Percentiles rank a stretch among this genome's conserved stretches.
Conservation (phyloP, 1,140 invertebrate species). For the Stegodyphus dumicola region DNA sequence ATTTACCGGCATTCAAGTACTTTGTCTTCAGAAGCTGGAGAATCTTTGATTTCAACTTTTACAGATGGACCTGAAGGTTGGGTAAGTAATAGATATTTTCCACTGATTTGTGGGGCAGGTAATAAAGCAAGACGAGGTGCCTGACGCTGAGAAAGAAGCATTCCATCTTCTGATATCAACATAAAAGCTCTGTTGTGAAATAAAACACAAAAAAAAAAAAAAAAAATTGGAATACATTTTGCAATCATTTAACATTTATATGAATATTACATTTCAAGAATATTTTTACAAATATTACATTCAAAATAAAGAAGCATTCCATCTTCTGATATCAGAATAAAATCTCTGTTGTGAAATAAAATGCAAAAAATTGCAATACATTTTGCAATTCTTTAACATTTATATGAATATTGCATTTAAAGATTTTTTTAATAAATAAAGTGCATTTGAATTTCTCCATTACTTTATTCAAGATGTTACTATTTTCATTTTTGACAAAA, state of each 20-base stretch:
- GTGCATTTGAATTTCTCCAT: no score
- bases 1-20: constrained; percentile 5
- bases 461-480: no score
- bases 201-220: no score
- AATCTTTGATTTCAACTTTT: neutral
- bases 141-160: neutral
- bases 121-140: neutral
- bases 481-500: no score
- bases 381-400: no score
- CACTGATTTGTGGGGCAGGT: neutral
- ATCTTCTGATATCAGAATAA: neutral
- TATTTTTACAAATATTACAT: no score
- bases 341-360: neutral
- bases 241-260: no score
- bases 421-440: no score
- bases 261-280: no score
- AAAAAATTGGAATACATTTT: no score
- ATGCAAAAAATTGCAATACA: no score
- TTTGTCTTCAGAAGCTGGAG: neutral
- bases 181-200: neutral
- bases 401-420: no score
- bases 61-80: neutral
- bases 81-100: neutral
- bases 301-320: neutral
- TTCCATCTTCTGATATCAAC: neutral